A percentile compares a stretch with the other conserved stretches of the same genome.
phyloP scores from a whole-genome alignment of 2,113 vertebrate species.

The Brachypteracias leptosomus region DNA sequence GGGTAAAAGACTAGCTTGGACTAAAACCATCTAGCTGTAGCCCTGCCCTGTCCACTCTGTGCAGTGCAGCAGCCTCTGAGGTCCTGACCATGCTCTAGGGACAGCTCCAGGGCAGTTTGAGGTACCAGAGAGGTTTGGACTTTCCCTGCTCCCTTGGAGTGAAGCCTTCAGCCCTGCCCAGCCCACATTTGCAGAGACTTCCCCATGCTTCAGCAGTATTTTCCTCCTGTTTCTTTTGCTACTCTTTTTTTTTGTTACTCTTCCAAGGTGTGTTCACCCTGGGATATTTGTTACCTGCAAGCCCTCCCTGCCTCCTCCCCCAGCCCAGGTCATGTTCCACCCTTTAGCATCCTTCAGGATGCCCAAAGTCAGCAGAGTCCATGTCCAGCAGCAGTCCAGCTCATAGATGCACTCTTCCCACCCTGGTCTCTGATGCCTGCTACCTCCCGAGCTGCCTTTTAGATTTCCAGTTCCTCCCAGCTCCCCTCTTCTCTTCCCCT shows the following conservation, averaged over 20 bases:
- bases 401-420: neutral
- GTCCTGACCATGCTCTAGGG: neutral
- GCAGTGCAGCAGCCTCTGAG: neutral
- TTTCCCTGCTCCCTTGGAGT: rapidly evolving
- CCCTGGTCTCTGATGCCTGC: neutral
- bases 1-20: neutral
- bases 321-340: neutral
- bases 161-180: neutral
- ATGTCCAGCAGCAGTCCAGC: neutral
- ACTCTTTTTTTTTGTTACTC: no score
- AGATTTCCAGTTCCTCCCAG: neutral
- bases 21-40: neutral
- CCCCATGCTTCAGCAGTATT: neutral
- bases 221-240: neutral
- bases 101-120: neutral
- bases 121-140: neutral
- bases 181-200: neutral
- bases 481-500: neutral
- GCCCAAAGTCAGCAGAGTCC: neutral
- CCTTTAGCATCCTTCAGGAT: neutral
- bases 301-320: neutral
- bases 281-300: neutral
- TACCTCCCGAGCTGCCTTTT: neutral
- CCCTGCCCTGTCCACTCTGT: neutral
- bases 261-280: neutral